Conservation (phyloP, 2,113 vertebrate species). For the Butorides virescens region DNA sequence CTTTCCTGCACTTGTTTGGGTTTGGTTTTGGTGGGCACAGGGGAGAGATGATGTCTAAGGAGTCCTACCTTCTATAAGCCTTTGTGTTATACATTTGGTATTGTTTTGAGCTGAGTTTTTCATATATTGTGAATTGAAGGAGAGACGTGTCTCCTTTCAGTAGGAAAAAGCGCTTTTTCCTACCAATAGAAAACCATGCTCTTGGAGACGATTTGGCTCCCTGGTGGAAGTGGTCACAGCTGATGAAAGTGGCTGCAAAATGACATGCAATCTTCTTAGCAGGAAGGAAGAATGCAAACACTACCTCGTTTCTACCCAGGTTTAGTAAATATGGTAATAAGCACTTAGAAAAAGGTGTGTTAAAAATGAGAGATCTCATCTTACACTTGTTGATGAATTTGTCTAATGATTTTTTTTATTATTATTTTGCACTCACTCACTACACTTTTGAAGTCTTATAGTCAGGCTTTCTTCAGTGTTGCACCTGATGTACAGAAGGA, state of each 20-base stretch:
- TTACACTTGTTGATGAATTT: neutral
- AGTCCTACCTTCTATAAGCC: neutral
- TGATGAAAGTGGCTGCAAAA: neutral
- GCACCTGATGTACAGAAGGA: neutral
- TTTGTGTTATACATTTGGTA: neutral
- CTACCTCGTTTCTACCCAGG: neutral
- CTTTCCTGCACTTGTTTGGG: neutral
- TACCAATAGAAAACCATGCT: neutral
- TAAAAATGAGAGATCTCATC: neutral
- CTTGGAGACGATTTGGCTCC: neutral
- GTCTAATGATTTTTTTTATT: neutral
- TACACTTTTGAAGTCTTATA: neutral
- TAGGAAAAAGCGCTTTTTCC: neutral
- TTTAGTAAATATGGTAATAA: neutral
- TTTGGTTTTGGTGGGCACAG: neutral
- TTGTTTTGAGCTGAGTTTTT: neutral
- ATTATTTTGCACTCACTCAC: neutral
- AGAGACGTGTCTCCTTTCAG: neutral
- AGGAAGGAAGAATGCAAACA: neutral
- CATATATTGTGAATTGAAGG: neutral
- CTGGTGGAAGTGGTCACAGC: neutral
- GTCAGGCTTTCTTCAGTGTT: neutral
- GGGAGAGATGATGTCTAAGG: neutral
- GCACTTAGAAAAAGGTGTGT: no score
- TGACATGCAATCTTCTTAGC: neutral